phyloP scores from a whole-genome alignment of 2,888 invertebrate species.

The Xestia xanthographa region DNA sequence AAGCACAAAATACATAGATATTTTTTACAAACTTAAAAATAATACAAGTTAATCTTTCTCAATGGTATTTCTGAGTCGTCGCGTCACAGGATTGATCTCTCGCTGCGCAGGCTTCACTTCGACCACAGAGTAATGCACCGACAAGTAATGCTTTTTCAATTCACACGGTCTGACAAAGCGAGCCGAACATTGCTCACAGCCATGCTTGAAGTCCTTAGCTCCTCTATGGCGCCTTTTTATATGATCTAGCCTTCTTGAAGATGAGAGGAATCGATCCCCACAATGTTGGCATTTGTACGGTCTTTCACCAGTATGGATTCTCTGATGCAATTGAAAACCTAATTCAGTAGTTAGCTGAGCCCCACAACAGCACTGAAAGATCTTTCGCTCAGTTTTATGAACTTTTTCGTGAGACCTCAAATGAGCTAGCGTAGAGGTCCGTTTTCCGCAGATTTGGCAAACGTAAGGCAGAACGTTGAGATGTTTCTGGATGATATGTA shows the following conservation, averaged over 20 bases:
- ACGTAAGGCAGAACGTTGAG: slow-evolving; percentile 80
- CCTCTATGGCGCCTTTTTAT: slow-evolving; percentile 81
- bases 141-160: slow-evolving; percentile 81
- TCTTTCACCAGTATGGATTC: slow-evolving; percentile 83
- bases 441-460: slow-evolving; percentile 82
- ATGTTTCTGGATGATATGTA: slow-evolving; percentile 85
- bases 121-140: slow-evolving; percentile 72
- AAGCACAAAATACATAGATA: background rate
- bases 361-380: slow-evolving; percentile 80
- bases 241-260: slow-evolving; percentile 84
- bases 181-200: slow-evolving; percentile 80
- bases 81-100: slow-evolving; percentile 53
- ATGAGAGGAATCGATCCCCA: slow-evolving; percentile 82
- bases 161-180: slow-evolving; percentile 84
- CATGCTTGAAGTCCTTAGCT: slow-evolving; percentile 77
- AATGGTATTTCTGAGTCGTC: slow-evolving; percentile 46
- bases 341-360: slow-evolving; percentile 79
- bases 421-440: slow-evolving; percentile 81
- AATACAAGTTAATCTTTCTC: slow-evolving; percentile 39
- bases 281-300: slow-evolving; percentile 82
- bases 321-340: slow-evolving; percentile 80
- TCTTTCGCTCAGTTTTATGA: slow-evolving; percentile 76
- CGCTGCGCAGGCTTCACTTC: slow-evolving; percentile 66
- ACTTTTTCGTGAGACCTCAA: slow-evolving; percentile 78
- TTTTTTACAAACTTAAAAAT: background rate